These are phyloP conservation scores for Leptodactylus fuscus DNA, from an alignment of 2,113 vertebrate genomes.

Conservation along the genomic window DNA sequence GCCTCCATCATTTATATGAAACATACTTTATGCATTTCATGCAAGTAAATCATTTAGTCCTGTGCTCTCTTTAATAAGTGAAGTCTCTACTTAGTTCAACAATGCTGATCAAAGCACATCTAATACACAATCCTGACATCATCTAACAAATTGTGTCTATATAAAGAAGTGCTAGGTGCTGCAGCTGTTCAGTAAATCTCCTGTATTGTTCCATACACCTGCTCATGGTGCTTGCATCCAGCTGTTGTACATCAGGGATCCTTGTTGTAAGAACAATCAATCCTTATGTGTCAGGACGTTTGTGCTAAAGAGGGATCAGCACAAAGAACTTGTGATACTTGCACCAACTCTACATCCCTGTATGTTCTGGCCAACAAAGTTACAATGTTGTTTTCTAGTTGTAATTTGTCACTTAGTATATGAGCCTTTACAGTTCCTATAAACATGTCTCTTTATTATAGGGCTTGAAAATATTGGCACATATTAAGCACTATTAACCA, in stretches of 20 bases:
- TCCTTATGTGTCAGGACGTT: neutral
- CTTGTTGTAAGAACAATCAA: neutral
- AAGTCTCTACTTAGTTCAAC: too few species aligned
- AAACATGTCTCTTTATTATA: too few species aligned
- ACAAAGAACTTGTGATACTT: neutral
- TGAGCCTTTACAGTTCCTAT: too few species aligned
- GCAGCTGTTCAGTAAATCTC: constrained; percentile 18
- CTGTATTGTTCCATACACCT: neutral
- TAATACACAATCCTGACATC: neutral
- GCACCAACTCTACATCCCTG: neutral
- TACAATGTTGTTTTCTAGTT: too few species aligned
- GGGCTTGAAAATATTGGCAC: too few species aligned
- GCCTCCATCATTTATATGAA: too few species aligned
- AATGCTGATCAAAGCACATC: constrained; percentile 24
- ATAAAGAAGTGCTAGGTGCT: constrained; percentile 7
- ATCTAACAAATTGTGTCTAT: constrained; percentile 15
- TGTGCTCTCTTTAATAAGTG: too few species aligned
- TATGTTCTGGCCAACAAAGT: neutral
- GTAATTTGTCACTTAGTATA: too few species aligned
- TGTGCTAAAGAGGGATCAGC: neutral
- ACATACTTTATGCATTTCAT: too few species aligned
- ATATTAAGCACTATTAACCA: too few species aligned
- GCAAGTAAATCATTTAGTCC: too few species aligned
- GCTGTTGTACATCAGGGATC: constrained; percentile 14
- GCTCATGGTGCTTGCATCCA: neutral